A percentile compares a stretch with the other conserved stretches of the same genome.
Conservation (phyloP, 2,113 vertebrate genomes). For the Tupaia tana region DNA sequence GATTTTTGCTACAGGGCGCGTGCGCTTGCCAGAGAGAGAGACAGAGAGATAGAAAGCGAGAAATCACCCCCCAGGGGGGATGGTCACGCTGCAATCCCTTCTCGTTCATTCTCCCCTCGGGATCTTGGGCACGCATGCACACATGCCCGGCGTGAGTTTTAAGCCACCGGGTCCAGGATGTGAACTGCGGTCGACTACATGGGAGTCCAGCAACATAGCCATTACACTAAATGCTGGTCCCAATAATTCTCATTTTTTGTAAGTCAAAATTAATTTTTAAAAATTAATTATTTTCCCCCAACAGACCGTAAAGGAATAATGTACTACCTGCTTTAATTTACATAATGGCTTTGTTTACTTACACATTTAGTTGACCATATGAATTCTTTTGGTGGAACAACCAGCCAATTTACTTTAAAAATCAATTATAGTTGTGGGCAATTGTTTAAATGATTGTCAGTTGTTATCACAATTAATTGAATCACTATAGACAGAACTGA, state of each 20-base stretch:
- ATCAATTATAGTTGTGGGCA: background rate
- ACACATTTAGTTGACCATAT: background rate
- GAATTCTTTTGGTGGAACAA: constrained; percentile 37
- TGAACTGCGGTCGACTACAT: too few species aligned
- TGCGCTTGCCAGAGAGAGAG: too few species aligned
- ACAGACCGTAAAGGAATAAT: background rate
- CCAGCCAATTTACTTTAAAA: constrained; percentile 23
- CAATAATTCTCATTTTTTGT: background rate
- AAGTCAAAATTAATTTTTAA: background rate
- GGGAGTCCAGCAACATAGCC: too few species aligned
- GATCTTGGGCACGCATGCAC: too few species aligned
- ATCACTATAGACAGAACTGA: background rate
- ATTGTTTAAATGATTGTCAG: background rate
- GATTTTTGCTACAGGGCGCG: too few species aligned
- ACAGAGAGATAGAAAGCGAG: too few species aligned
- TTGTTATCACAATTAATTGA: constrained; percentile 14
- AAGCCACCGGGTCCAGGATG: too few species aligned
- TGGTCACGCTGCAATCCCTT: too few species aligned
- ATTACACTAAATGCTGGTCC: too few species aligned
- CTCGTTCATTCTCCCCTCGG: too few species aligned
- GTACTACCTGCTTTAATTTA: background rate
- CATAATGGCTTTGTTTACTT: background rate
- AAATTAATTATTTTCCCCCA: constrained; percentile 5
- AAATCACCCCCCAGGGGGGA: too few species aligned
- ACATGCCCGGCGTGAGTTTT: too few species aligned